These are phyloP conservation scores for Cetonia aurata DNA, from an alignment of 2,888 invertebrate species.

Conservation along the genomic window DNA sequence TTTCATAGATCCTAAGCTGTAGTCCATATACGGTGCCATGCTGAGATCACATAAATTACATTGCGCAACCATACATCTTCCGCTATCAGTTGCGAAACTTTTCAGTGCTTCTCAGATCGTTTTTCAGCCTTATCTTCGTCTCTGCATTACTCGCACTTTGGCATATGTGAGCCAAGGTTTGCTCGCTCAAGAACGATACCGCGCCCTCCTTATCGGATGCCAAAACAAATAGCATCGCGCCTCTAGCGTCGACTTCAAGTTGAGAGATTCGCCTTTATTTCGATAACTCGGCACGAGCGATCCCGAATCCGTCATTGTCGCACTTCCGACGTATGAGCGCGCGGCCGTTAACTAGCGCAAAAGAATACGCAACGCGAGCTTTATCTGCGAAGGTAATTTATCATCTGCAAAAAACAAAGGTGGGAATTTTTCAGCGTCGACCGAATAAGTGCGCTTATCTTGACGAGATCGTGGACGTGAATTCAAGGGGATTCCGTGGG, in stretches of 20 bases:
- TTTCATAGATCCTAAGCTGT: too few relatives aligned
- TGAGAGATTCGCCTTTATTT: slow-evolving; percentile 10
- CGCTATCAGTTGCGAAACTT: slow-evolving; percentile 41
- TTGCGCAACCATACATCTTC: slow-evolving; percentile 42
- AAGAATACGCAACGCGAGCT: slow-evolving; percentile 18
- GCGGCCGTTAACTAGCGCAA: slow-evolving; percentile 6
- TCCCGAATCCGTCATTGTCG: slow-evolving; percentile 28
- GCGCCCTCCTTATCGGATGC: slow-evolving; percentile 24
- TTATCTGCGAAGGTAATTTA: slow-evolving; percentile 34
- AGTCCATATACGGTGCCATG: background rate
- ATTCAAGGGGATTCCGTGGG: slow-evolving; percentile 1
- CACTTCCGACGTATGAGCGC: slow-evolving; percentile 17
- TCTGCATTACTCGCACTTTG: slow-evolving; percentile 44
- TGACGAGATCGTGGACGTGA: slow-evolving; percentile 29
- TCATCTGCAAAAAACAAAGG: slow-evolving; percentile 36
- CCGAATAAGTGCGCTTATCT: slow-evolving; percentile 22
- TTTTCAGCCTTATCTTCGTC: slow-evolving; percentile 44
- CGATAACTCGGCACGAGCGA: slow-evolving; percentile 24
- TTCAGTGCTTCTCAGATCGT: slow-evolving; percentile 45
- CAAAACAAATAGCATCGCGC: slow-evolving; percentile 35
- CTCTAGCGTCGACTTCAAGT: slow-evolving; percentile 6
- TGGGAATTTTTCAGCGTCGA: slow-evolving; percentile 18
- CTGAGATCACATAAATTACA: slow-evolving; percentile 38
- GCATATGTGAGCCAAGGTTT: slow-evolving; percentile 30
- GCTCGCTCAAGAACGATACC: slow-evolving; percentile 15